phyloP scores from a whole-genome alignment of 2,797 vertebrate species.

The Masticophis lateralis region DNA sequence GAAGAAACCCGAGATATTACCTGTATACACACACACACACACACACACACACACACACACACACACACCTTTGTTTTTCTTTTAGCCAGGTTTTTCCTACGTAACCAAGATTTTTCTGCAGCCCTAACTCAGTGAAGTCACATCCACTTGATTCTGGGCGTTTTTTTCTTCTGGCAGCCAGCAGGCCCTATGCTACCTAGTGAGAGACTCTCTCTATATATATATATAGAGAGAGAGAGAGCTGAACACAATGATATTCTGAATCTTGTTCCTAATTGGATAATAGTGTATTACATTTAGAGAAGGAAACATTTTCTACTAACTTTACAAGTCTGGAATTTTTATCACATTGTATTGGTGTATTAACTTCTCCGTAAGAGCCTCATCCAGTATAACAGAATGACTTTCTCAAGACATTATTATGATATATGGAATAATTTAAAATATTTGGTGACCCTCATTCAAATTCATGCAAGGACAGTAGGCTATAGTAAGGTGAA shows the following conservation, averaged over 20 bases:
- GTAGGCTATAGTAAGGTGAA: not conserved
- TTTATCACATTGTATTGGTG: not conserved
- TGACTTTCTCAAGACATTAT: not conserved
- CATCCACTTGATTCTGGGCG: no score
- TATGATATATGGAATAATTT: conserved; percentile 8
- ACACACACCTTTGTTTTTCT: no score
- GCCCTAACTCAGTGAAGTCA: no score
- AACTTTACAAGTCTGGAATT: not conserved
- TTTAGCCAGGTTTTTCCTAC: no score
- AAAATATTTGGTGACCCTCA: not conserved
- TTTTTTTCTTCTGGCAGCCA: no score
- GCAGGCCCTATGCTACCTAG: no score
- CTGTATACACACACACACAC: no score
- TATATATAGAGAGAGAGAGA: no score
- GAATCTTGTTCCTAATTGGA: not conserved
- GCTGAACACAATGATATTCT: not conserved
- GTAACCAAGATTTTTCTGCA: no score
- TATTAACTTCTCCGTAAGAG: conserved; percentile 7
- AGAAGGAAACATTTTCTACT: conserved; percentile 9
- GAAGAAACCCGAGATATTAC: no score
- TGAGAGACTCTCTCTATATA: no score
- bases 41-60: no score
- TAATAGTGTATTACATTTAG: not conserved
- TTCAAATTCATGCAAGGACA: not conserved
- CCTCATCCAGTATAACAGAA: not conserved